Base-by-base conservation (phyloP, 2,797 vertebrate species). In the Enteromius anoplus region DNA sequence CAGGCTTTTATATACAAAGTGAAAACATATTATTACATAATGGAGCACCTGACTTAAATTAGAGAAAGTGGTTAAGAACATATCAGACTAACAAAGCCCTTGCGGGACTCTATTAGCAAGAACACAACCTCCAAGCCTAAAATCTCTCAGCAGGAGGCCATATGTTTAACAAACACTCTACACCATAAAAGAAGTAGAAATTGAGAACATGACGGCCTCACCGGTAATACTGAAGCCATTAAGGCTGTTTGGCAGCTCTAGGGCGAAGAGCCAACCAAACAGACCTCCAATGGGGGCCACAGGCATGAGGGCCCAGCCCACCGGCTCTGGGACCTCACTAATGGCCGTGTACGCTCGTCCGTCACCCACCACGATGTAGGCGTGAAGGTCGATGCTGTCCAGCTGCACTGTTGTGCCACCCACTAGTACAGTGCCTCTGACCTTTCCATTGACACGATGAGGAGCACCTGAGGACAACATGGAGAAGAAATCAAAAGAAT, bases 261-360 rank as follows among this genome's bases (percentile, higher is more conserved):
- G 90, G 78, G 98, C 97, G 11, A 99, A 99, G 75, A 99, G 94
- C 98, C 98, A 99, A 0, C 97, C 96, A 3, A 98, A 98, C 21
- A 99, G 93, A 47, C 96, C 97, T 1, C 97, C 97, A 0, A 99
- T 83, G 2, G 97, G 95, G 0, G 95, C 92, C 26, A 97, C 90
- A 0, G 97, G 96, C 91, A 98, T 96, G 79, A 99, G 92, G 3
- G 97, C 96, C 12, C 94, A 96, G 65, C 96, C 97, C 0, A 96
- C 92, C 0, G 94, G 94, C 88, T 94, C 95, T 0, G 97, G 97
- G 14, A 98, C 93, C 88, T 97, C 92, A 8, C 98, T 99, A 93
- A 98, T 93, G 87, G 98, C 97, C 0, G 96, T 96, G 91, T 98
- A 99, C 1, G 96, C 95, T 71, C 98, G 91, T 60, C 98, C 98